Percentiles rank a stretch among this genome's conserved stretches.
Evolutionary conservation across 35 echinoderm and acorn worm genomes (phyloP).

Genomic region (Nesometra sesokonis): DNA sequence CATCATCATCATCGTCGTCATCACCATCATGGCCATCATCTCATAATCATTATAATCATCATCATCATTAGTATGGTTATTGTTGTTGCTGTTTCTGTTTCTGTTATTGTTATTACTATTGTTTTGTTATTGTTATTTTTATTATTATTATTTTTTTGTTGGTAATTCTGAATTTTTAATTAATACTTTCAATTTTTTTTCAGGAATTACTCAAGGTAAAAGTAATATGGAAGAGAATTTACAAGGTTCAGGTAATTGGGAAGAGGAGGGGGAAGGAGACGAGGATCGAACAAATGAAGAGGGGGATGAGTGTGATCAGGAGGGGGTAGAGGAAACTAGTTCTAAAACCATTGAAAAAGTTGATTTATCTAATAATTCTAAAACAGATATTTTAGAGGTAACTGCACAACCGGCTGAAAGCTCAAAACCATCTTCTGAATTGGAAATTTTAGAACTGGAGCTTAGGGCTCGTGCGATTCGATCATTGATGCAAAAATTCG

Average conservation of each 20-base stretch:
- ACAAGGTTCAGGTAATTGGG: not conserved
- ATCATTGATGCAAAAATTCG: not conserved
- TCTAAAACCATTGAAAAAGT: not conserved
- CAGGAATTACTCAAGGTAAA: not conserved
- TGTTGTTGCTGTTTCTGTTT: too few species aligned
- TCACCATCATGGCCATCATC: too few species aligned
- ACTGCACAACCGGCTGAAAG: not conserved
- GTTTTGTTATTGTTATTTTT: too few species aligned
- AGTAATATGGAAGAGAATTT: not conserved
- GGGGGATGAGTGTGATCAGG: not conserved
- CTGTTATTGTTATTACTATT: too few species aligned
- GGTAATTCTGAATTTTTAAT: too few species aligned
- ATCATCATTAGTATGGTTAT: too few species aligned
- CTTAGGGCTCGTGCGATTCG: not conserved
- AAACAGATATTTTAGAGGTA: not conserved
- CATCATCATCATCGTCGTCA: too few species aligned
- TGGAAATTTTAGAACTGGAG: constrained; percentile 7
- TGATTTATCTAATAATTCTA: not conserved
- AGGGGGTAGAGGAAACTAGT: not conserved
- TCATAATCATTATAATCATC: too few species aligned
- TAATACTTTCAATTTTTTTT: not conserved
- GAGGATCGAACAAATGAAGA: not conserved
- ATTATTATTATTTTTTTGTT: too few species aligned
- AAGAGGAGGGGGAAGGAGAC: not conserved
- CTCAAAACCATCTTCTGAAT: not conserved